Evolutionary conservation across 2,888 invertebrate species (phyloP), one percentile per base, ranked within the genome.

Genomic region (Phengaris arion): DNA sequence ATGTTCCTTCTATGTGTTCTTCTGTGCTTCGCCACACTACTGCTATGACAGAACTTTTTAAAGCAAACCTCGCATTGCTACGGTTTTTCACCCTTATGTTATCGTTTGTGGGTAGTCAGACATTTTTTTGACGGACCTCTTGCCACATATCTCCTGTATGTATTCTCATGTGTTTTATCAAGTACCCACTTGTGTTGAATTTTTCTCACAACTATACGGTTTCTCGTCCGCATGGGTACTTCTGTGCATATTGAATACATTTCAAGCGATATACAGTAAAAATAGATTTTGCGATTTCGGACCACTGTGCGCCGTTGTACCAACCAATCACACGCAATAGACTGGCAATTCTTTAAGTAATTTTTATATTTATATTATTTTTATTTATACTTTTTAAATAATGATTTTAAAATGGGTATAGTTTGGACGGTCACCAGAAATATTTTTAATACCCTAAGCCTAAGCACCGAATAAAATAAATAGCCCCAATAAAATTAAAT

Each of bases 161-260:
- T 22, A 9, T 72, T 13, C 22, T 54, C 22, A 72, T 22, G 22
- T 72, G 72, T 72, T 22, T 72, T 22, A 7, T 72, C 72, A 72
- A 35, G 54, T 72, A 54, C 22, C 54, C 52, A 22, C 52, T 72
- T 13, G 52, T 51, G 6, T 35, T 72, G 35, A 72, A 72, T 12
- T 68, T 76, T 13, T 52, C 35, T 72, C 54, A 52, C 72, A 72
- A 10, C 7, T 54, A 35, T 52, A 54, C 45, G 6, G 35, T 52
- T 52, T 52, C 9, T 13, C 12, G 1, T 22, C 22, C 2, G 15
- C 9, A 15, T 72, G 72, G 10, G 52, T 22, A 6, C 52, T 72
- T 52, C 35, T 22, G 13, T 72, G 72, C 35, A 35, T 45, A 15
- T 52, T 72, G 22, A 22, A 22, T 22, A 22, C 22, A 22, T 22